Evolutionary conservation across 1,140 invertebrate genomes (phyloP).

Genomic region (Ceratina japonica): DNA sequence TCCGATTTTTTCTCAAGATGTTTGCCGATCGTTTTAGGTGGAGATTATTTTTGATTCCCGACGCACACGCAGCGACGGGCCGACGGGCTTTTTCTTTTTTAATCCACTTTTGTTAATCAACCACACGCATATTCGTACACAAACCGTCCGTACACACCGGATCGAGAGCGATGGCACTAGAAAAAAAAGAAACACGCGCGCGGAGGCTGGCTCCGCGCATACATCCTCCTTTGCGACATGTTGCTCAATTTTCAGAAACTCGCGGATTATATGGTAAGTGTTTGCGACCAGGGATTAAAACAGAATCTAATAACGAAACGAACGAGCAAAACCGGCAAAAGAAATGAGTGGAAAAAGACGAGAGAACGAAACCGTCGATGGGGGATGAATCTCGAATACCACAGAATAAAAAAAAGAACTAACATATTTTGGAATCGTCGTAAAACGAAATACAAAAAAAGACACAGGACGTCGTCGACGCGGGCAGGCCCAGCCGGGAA

Average conservation of each 20-base stretch:
- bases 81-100: no score
- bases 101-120: no score
- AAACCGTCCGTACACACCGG: neutral
- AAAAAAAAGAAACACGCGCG: neutral
- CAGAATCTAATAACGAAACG: neutral
- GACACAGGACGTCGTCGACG: conserved; percentile 44
- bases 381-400: conserved; percentile 2
- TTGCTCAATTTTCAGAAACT: conserved; percentile 56
- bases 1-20: no score
- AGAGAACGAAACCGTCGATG: neutral
- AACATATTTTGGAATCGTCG: conserved; percentile 27
- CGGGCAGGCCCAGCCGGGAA: conserved; percentile 54
- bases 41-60: no score
- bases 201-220: neutral
- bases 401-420: neutral
- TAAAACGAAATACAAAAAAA: conserved; percentile 40
- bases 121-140: no score
- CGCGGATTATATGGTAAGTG: conserved; percentile 37
- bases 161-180: neutral
- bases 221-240: conserved; percentile 43
- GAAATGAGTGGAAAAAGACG: neutral
- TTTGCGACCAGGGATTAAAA: conserved; percentile 22
- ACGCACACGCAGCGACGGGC: no score
- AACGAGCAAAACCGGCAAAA: conserved; percentile 5
- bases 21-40: no score